phyloP scores from a whole-genome alignment of 2,113 vertebrate species.

The Epinephelus lanceolatus region DNA sequence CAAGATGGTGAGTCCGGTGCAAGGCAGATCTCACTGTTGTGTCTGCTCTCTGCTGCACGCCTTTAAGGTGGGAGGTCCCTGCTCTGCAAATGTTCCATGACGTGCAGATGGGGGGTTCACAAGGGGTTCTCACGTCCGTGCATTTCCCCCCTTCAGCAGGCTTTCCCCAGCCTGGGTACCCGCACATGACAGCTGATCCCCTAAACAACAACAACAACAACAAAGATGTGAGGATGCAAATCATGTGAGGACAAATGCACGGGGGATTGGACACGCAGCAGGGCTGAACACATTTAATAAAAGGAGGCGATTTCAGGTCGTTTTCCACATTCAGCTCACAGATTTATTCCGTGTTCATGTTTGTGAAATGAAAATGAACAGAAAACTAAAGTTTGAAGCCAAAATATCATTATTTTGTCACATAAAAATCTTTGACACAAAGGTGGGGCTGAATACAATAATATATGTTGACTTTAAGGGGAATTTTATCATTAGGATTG shows the following conservation, averaged over 20 bases:
- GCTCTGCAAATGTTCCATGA: conserved; percentile 84
- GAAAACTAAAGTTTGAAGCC: neutral
- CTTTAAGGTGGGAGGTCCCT: conserved; percentile 78
- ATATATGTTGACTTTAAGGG: too few species aligned
- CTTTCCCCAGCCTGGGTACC: conserved; percentile 64
- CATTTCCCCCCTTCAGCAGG: conserved; percentile 49
- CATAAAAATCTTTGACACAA: neutral
- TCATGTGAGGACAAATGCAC: conserved; percentile 8
- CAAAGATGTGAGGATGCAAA: conserved; percentile 31
- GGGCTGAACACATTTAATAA: neutral
- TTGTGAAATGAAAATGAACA: neutral
- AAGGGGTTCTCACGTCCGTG: conserved; percentile 79
- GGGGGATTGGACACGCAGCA: neutral
- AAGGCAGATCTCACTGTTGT: conserved; percentile 67
- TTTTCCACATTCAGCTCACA: neutral
- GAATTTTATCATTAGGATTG: too few species aligned
- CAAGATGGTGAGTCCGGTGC: conserved; percentile 61
- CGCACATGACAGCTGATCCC: conserved; percentile 61
- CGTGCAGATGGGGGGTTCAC: conserved; percentile 75
- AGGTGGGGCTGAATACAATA: neutral
- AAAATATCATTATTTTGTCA: neutral
- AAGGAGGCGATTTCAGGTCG: neutral
- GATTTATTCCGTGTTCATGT: neutral
- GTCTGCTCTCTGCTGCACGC: conserved; percentile 76
- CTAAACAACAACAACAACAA: conserved; percentile 37